phyloP scores from a whole-genome alignment of 2,888 invertebrate genomes.

The Amphipoea oculea region DNA sequence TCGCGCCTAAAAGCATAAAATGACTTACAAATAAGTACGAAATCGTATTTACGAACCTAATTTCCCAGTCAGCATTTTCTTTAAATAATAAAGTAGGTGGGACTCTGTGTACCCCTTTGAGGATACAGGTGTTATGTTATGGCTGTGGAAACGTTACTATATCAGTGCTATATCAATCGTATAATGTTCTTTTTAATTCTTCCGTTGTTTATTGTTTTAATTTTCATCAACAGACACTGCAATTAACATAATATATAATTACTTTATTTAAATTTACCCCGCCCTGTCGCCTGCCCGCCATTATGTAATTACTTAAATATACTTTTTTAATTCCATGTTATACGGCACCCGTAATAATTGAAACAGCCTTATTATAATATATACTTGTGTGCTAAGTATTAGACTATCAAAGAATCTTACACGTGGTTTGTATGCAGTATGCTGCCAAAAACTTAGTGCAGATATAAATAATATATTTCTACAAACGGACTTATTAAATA shows the following conservation, averaged over 20 bases:
- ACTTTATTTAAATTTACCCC: background rate
- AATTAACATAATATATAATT: background rate
- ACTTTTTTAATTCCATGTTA: background rate
- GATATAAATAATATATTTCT: slow-evolving; percentile 15
- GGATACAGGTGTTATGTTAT: background rate
- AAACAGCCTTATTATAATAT: slow-evolving; percentile 1
- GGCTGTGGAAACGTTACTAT: background rate
- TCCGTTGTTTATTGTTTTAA: background rate
- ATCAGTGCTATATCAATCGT: background rate
- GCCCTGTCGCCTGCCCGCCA: background rate
- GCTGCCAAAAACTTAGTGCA: slow-evolving; percentile 45
- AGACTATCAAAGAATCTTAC: slow-evolving; percentile 9
- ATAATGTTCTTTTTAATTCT: background rate
- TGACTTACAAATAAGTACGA: no score
- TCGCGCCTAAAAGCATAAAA: no score
- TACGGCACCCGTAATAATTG: slow-evolving; percentile 7
- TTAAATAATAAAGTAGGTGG: background rate
- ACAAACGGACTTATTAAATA: slow-evolving; percentile 25
- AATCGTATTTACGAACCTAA: no score
- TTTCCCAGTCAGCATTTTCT: background rate
- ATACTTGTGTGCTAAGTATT: background rate
- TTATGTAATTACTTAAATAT: background rate
- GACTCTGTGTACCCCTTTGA: background rate
- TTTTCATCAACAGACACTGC: background rate
- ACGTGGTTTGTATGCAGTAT: slow-evolving; percentile 33